Percentiles rank a stretch among this genome's conserved stretches.
Conservation (phyloP, 1,140 invertebrate species). For the Cydia strobilella region DNA sequence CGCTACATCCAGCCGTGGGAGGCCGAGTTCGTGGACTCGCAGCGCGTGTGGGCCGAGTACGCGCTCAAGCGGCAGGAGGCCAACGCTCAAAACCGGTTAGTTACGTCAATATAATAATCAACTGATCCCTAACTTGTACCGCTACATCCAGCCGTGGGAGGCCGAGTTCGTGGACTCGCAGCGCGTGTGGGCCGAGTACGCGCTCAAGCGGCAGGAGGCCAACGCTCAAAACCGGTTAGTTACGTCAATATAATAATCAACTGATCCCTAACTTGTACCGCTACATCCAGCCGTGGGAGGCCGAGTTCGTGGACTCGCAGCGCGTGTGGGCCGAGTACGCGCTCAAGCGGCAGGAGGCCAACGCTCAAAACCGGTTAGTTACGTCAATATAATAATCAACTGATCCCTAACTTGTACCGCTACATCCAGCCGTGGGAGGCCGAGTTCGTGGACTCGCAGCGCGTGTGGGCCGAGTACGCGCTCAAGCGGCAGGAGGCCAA, state of each 20-base stretch:
- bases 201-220: constrained; percentile 98
- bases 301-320: constrained; percentile 99
- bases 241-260: too few species aligned
- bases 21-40: constrained; percentile 99
- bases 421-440: constrained; percentile 99
- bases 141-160: constrained; percentile 99
- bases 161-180: constrained; percentile 99
- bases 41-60: constrained; percentile 99
- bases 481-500: constrained; percentile 99
- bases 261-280: constrained; percentile 99
- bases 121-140: constrained; percentile 99
- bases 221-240: constrained; percentile 95
- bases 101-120: too few species aligned
- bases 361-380: constrained; percentile 94
- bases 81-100: constrained; percentile 95
- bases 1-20: constrained; percentile 99
- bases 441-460: constrained; percentile 99
- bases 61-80: constrained; percentile 99
- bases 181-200: constrained; percentile 99
- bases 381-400: too few species aligned
- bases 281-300: constrained; percentile 99
- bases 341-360: constrained; percentile 98
- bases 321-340: constrained; percentile 99
- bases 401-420: constrained; percentile 99
- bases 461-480: constrained; percentile 99